Evolutionary conservation across 2,888 invertebrate genomes (phyloP).

Genomic region (Drosophila cognata): DNA sequence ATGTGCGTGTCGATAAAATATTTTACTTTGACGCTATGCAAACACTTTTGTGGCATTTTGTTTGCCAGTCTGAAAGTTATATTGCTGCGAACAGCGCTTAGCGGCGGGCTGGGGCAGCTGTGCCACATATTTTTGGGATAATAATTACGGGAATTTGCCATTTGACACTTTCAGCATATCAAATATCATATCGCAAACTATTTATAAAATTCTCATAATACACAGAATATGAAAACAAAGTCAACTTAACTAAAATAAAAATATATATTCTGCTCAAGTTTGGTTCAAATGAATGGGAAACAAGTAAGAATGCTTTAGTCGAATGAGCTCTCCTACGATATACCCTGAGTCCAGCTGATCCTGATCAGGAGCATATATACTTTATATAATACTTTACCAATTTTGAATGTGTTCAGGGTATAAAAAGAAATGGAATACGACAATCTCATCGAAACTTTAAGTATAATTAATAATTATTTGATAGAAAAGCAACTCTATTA

Average conservation of each 20-base stretch:
- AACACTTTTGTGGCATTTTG: conserved; percentile 75
- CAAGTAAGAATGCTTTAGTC: no score
- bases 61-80: conserved; percentile 28
- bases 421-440: background rate
- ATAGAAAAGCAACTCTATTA: background rate
- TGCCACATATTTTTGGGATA: conserved; percentile 14
- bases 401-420: background rate
- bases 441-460: background rate
- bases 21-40: conserved; percentile 75
- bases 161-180: conserved; percentile 40
- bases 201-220: background rate
- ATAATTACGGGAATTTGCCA: conserved; percentile 34
- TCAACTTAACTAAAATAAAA: background rate
- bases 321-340: background rate
- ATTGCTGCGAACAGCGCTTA: background rate
- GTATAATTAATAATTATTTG: background rate
- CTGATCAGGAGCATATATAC: no score
- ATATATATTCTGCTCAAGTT: background rate
- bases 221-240: background rate
- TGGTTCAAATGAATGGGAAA: background rate
- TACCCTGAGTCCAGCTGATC: background rate
- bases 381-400: no score
- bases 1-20: conserved; percentile 79
- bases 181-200: conserved; percentile 1
- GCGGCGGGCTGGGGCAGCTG: background rate